These are phyloP conservation scores for Phoxinus dragarum DNA, from an alignment of 2,797 vertebrate species.

Conservation along the genomic window DNA sequence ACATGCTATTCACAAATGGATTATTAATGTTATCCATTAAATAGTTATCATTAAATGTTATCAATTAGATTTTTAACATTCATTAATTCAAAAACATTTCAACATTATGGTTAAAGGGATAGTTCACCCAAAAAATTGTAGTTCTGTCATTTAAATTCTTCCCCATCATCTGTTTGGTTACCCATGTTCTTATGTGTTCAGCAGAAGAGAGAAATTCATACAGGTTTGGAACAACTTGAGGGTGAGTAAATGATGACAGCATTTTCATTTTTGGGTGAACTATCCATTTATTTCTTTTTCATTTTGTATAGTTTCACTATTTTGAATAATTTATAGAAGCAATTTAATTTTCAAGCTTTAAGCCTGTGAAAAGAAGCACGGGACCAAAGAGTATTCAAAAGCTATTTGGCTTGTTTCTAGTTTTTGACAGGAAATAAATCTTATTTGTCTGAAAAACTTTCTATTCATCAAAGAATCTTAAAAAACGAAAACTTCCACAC, in stretches of 20 bases:
- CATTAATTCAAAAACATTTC: background rate
- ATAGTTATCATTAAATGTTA: too few species aligned
- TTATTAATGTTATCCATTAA: background rate
- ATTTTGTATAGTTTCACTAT: background rate
- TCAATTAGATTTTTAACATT: background rate
- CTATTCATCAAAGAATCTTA: background rate
- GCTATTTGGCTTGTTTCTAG: background rate
- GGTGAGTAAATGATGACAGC: too few species aligned
- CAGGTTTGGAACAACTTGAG: too few species aligned
- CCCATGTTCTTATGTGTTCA: too few species aligned
- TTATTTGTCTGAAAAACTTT: background rate
- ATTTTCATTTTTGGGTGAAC: too few species aligned
- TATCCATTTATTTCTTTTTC: background rate
- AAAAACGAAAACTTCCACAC: background rate
- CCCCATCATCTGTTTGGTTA: too few species aligned
- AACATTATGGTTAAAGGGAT: too few species aligned
- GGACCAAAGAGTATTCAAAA: background rate
- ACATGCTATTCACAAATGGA: conserved; percentile 2
- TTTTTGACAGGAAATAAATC: conserved; percentile 8
- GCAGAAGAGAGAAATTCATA: too few species aligned
- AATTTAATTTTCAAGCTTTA: background rate
- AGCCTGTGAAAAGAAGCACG: background rate
- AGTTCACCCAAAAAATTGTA: too few species aligned
- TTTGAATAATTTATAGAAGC: background rate
- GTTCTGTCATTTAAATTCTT: too few species aligned